Evolutionary conservation across 2,888 invertebrate species (phyloP).

Genomic region (Eupithecia abbreviata): DNA sequence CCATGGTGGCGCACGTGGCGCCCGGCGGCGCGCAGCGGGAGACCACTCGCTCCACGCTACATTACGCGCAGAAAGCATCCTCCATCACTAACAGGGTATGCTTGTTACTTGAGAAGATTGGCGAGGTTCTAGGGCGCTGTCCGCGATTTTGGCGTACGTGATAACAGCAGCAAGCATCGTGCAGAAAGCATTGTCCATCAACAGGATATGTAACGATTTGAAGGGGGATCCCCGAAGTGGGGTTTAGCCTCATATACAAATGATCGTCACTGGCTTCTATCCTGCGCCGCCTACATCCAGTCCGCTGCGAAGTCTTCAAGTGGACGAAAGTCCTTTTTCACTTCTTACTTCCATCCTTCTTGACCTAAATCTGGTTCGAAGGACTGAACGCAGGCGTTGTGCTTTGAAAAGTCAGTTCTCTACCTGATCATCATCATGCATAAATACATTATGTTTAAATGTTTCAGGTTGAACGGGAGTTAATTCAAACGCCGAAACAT

Average conservation of each 20-base stretch:
- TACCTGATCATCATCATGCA: neutral
- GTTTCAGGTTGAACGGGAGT: slow-evolving; percentile 85
- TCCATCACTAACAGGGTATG: slow-evolving; percentile 95
- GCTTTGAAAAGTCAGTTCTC: neutral
- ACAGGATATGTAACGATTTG: neutral
- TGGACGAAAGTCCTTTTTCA: neutral
- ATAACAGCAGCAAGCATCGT: no score
- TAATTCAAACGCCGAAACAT: slow-evolving; percentile 88
- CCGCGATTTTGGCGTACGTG: no score
- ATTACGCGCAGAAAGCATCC: slow-evolving; percentile 96
- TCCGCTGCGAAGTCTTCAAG: neutral
- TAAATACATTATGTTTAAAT: neutral
- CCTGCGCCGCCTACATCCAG: neutral
- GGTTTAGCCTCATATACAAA: neutral
- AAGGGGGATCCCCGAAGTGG: neutral
- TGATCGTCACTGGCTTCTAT: neutral
- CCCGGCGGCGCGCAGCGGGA: slow-evolving; percentile 92
- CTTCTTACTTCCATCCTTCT: neutral
- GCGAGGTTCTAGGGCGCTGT: no score
- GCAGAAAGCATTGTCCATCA: slow-evolving; percentile 29
- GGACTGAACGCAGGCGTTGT: neutral
- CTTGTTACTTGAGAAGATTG: neutral
- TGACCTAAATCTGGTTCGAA: neutral
- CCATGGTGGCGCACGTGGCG: slow-evolving; percentile 98
- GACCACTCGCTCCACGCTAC: slow-evolving; percentile 96